phyloP scores from a whole-genome alignment of 2,797 vertebrate genomes.

The Agapornis canus region DNA sequence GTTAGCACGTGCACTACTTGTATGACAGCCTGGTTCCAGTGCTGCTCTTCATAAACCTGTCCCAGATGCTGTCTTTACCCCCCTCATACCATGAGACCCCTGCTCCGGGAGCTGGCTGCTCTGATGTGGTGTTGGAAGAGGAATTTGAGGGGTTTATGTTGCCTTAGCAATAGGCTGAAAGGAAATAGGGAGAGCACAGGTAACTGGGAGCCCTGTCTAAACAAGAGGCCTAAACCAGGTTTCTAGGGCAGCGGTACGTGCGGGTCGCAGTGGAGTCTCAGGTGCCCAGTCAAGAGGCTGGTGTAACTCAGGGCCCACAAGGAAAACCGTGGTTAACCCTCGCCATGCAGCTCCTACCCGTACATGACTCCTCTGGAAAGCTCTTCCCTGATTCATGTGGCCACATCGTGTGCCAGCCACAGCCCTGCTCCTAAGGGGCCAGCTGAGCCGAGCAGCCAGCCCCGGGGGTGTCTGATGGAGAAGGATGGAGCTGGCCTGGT shows the following conservation, averaged over 20 bases:
- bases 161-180: not conserved
- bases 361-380: not conserved
- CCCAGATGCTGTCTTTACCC: not conserved
- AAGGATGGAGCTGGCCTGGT: slow-evolving; percentile 23
- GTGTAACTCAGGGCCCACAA: not conserved
- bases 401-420: not conserved
- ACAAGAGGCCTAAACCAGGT: not conserved
- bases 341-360: slow-evolving; percentile 3
- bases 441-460: not conserved
- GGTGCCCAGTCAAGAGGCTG: not conserved
- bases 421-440: not conserved
- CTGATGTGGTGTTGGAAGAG: not conserved
- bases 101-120: not conserved
- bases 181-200: not conserved
- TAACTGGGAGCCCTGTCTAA: not conserved
- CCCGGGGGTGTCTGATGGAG: not conserved
- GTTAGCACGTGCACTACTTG: not conserved
- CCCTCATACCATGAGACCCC: not conserved
- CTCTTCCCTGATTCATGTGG: not conserved
- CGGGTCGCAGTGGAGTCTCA: slow-evolving; percentile 9
- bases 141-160: not conserved
- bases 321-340: slow-evolving; percentile 23
- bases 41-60: not conserved
- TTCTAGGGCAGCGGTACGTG: slow-evolving; percentile 11
- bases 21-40: not conserved